A percentile compares a stretch with the other conserved stretches of the same genome.
These are phyloP conservation scores for Chaunax sp. DNA, from an alignment of 2,797 vertebrate genomes.

Conservation along the genomic window DNA sequence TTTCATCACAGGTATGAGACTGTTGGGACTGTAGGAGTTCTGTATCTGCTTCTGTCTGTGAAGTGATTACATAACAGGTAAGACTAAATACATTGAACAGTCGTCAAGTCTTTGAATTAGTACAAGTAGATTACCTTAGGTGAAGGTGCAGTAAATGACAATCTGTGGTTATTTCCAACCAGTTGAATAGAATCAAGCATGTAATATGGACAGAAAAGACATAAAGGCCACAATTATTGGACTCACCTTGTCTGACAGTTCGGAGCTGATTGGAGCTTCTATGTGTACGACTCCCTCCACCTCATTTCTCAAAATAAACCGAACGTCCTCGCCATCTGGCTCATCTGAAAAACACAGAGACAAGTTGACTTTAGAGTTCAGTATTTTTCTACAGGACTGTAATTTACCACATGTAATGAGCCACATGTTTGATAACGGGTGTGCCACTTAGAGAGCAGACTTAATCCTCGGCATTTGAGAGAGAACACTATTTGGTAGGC, in stretches of 20 bases:
- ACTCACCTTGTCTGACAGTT: conserved; percentile 68
- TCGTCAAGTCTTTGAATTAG: conserved; percentile 44
- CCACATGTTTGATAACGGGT: conserved; percentile 67
- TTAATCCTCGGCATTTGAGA: conserved; percentile 55
- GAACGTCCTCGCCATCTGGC: conserved; percentile 38
- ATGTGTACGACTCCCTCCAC: conserved; percentile 35
- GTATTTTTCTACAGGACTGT: conserved; percentile 37
- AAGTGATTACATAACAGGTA: conserved; percentile 51
- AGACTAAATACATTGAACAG: conserved; percentile 19
- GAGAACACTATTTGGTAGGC: conserved; percentile 34
- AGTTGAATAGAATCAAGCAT: no score
- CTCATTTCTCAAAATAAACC: conserved; percentile 60
- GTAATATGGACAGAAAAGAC: background rate
- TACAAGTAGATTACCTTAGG: conserved; percentile 39
- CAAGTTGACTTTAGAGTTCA: conserved; percentile 44
- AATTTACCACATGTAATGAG: conserved; percentile 51
- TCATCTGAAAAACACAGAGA: conserved; percentile 80
- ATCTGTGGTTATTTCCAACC: no score
- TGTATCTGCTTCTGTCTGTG: conserved; percentile 20
- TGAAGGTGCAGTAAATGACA: background rate
- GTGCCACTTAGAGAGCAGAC: conserved; percentile 48
- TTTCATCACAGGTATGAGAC: conserved; percentile 24
- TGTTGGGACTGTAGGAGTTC: background rate
- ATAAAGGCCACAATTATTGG: background rate
- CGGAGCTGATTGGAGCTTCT: conserved; percentile 44